Evolutionary conservation across 1,140 invertebrate genomes (phyloP).

Genomic region (Ips typographus): DNA sequence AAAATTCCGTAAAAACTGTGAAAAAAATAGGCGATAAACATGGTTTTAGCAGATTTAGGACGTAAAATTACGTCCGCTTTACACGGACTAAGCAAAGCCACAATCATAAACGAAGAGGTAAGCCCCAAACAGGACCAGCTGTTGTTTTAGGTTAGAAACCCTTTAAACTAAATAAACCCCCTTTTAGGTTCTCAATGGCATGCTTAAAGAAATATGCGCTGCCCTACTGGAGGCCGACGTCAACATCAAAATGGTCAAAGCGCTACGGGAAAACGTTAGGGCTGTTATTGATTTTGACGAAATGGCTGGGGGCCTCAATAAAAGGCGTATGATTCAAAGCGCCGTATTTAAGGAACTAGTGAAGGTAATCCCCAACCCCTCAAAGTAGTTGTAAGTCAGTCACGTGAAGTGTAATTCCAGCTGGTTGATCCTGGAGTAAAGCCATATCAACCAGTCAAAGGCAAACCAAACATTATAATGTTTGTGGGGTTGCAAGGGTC

Average conservation of each 20-base stretch:
- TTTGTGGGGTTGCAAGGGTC: slow-evolving; percentile 99
- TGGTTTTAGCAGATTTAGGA: slow-evolving; percentile 99
- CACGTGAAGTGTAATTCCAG: slow-evolving; percentile 55
- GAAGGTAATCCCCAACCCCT: slow-evolving; percentile 65
- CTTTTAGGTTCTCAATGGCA: slow-evolving; percentile 91
- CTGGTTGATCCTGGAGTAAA: slow-evolving; percentile 98
- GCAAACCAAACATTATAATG: slow-evolving; percentile 96
- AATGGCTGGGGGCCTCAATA: slow-evolving; percentile 99
- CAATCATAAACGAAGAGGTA: slow-evolving; percentile 98
- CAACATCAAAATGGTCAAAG: slow-evolving; percentile 95
- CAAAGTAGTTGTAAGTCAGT: too few relatives aligned
- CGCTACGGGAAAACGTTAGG: slow-evolving; percentile 97
- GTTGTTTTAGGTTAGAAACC: slow-evolving; percentile 30
- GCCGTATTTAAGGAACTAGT: slow-evolving; percentile 99
- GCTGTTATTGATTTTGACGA: slow-evolving; percentile 99
- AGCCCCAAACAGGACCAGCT: slow-evolving; percentile 43
- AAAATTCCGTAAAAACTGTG: too few relatives aligned
- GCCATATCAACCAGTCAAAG: slow-evolving; percentile 95
- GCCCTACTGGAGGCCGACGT: slow-evolving; percentile 99
- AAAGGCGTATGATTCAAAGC: slow-evolving; percentile 97
- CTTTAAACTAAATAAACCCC: slow-evolving; percentile 9
- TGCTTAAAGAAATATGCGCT: slow-evolving; percentile 98
- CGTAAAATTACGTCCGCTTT: slow-evolving; percentile 98
- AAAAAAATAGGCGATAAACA: slow-evolving; percentile 24
- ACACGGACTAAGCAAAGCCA: slow-evolving; percentile 96